phyloP scores from a whole-genome alignment of 2,797 vertebrate genomes.

The Phalanger gymnotis region DNA sequence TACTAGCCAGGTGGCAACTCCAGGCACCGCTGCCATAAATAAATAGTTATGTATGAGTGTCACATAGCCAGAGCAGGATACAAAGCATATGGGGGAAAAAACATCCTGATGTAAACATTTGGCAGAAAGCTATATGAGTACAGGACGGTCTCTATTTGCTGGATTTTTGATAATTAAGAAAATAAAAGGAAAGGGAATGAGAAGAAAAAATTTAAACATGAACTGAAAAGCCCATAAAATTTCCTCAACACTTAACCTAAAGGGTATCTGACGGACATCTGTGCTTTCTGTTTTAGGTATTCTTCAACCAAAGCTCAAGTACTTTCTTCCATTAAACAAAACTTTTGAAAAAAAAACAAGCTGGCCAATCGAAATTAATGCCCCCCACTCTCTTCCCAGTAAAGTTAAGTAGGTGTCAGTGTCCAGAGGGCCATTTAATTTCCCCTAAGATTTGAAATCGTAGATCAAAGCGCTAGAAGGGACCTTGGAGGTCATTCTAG shows the following conservation, averaged over 20 bases:
- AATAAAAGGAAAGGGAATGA: slow-evolving; percentile 13
- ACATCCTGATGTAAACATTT: slow-evolving; percentile 72
- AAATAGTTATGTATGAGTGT: slow-evolving; percentile 80
- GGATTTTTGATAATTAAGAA: slow-evolving; percentile 38
- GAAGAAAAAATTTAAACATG: slow-evolving; percentile 32
- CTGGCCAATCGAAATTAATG: neutral
- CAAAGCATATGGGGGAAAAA: slow-evolving; percentile 76
- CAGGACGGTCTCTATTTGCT: slow-evolving; percentile 17
- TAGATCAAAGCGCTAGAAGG: neutral
- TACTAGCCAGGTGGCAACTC: slow-evolving; percentile 80
- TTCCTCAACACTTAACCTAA: slow-evolving; percentile 49
- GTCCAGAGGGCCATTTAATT: neutral
- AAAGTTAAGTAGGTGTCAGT: neutral
- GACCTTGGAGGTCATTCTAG: neutral
- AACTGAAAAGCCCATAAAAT: slow-evolving; percentile 41
- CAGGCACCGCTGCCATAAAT: slow-evolving; percentile 79
- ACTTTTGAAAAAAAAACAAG: neutral
- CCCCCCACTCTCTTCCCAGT: neutral
- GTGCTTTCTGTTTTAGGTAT: slow-evolving; percentile 36
- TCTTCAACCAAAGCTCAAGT: slow-evolving; percentile 41
- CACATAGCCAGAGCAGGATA: slow-evolving; percentile 75
- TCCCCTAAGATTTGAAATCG: neutral
- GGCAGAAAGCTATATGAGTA: slow-evolving; percentile 43
- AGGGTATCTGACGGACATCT: slow-evolving; percentile 26
- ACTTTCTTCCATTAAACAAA: slow-evolving; percentile 9